These are phyloP conservation scores for Lethenteron camtschaticum DNA, from an alignment of 2,113 vertebrate species.

Conservation along the genomic window DNA sequence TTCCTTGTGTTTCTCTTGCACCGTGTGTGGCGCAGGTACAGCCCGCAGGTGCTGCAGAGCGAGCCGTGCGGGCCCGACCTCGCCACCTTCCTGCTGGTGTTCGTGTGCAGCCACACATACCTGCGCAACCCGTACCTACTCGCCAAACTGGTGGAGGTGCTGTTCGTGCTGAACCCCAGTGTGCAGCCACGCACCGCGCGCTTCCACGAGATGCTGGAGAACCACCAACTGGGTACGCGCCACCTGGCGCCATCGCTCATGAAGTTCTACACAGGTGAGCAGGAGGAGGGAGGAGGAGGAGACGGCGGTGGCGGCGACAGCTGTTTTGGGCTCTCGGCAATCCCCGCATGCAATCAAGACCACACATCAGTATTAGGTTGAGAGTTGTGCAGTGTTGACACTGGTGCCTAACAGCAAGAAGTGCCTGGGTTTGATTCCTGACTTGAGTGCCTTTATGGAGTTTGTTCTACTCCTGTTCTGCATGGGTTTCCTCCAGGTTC, in stretches of 20 bases:
- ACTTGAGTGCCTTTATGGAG: too few relatives aligned
- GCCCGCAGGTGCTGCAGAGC: conserved; percentile 78
- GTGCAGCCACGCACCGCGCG: conserved; percentile 87
- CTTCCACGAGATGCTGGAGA: conserved; percentile 97
- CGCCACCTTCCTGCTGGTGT: conserved; percentile 82
- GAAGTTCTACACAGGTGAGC: conserved; percentile 93
- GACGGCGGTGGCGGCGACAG: conserved; percentile 40
- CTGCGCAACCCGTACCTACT: conserved; percentile 92
- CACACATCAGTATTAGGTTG: too few relatives aligned
- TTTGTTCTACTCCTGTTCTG: too few relatives aligned
- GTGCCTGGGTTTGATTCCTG: too few relatives aligned
- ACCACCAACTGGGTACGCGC: conserved; percentile 70
- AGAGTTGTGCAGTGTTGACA: too few relatives aligned
- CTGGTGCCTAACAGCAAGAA: too few relatives aligned
- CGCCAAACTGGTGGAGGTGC: conserved; percentile 89
- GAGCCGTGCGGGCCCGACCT: conserved; percentile 95
- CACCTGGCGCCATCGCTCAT: conserved; percentile 88
- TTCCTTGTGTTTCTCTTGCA: neutral
- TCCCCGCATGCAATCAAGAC: too few relatives aligned
- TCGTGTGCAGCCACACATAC: conserved; percentile 96
- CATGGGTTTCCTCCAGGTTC: too few relatives aligned
- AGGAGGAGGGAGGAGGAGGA: conserved; percentile 79
- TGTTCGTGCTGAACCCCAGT: conserved; percentile 92
- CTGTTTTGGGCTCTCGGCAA: too few relatives aligned
- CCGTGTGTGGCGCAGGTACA: conserved; percentile 37